Conservation (phyloP, 2,888 invertebrate genomes). For the Herminia tarsipennalis region DNA sequence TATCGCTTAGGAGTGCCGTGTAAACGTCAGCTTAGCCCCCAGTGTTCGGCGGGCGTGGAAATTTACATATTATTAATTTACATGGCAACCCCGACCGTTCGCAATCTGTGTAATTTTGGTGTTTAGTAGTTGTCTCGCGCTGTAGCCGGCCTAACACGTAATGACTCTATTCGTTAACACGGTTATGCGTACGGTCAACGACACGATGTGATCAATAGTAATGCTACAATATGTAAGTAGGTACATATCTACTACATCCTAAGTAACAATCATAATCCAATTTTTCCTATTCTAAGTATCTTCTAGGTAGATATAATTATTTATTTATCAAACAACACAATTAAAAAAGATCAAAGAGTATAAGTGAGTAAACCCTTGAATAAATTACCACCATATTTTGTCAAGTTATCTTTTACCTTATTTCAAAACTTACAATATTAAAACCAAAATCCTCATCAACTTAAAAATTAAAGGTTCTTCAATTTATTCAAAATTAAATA, state of each 20-base stretch:
- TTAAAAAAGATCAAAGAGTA: too few species aligned
- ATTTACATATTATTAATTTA: conserved; percentile 85
- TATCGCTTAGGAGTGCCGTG: conserved; percentile 53
- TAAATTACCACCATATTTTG: too few species aligned
- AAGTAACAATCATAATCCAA: background rate
- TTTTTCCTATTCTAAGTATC: background rate
- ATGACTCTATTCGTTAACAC: conserved; percentile 47
- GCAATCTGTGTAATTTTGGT: conserved; percentile 80
- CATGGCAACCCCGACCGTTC: conserved; percentile 66
- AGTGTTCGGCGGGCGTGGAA: conserved; percentile 59
- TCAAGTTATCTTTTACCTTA: too few species aligned
- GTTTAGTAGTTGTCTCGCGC: conserved; percentile 63
- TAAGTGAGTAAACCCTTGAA: too few species aligned
- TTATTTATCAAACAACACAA: too few species aligned
- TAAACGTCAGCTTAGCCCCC: conserved; percentile 59
- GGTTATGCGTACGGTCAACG: conserved; percentile 16
- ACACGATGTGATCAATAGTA: conserved; percentile 7
- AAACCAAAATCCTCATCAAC: too few species aligned
- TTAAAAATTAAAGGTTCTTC: too few species aligned
- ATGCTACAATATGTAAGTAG: too few species aligned
- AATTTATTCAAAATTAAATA: conserved; percentile 13
- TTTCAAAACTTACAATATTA: too few species aligned
- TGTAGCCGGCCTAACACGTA: conserved; percentile 24
- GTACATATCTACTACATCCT: too few species aligned
- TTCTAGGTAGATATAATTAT: too few species aligned